These are phyloP conservation scores for Danio kyathit DNA, from an alignment of 2,797 vertebrate genomes.

Conservation along the genomic window DNA sequence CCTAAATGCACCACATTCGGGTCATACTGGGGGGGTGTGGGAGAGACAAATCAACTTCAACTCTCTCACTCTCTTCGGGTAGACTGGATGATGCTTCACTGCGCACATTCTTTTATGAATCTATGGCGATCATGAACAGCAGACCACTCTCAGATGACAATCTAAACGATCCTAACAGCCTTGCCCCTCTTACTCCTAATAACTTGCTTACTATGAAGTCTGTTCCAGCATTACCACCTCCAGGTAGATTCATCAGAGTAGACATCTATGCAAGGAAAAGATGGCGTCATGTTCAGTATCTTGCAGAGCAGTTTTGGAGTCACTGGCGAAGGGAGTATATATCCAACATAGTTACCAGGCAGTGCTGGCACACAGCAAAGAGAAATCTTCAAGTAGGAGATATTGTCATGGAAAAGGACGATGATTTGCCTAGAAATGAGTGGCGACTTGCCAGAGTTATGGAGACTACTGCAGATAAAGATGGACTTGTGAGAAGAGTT, in stretches of 20 bases:
- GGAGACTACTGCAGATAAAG: background rate
- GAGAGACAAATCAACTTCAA: conserved; percentile 6
- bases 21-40: background rate
- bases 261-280: background rate
- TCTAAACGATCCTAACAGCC: background rate
- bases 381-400: background rate
- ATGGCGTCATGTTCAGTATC: background rate
- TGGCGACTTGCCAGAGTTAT: background rate
- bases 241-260: background rate
- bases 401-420: background rate
- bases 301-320: background rate
- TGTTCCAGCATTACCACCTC: background rate
- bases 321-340: background rate
- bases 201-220: background rate
- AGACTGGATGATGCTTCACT: background rate
- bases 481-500: background rate
- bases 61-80: background rate
- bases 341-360: background rate
- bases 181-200: background rate
- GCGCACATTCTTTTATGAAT: background rate
- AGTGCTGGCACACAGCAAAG: background rate
- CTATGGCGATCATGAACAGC: background rate
- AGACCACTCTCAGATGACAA: conserved; percentile 7
- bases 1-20: background rate
- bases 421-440: background rate